phyloP scores from a whole-genome alignment of 2,797 vertebrate genomes.

The Poeciliopsis infans region DNA sequence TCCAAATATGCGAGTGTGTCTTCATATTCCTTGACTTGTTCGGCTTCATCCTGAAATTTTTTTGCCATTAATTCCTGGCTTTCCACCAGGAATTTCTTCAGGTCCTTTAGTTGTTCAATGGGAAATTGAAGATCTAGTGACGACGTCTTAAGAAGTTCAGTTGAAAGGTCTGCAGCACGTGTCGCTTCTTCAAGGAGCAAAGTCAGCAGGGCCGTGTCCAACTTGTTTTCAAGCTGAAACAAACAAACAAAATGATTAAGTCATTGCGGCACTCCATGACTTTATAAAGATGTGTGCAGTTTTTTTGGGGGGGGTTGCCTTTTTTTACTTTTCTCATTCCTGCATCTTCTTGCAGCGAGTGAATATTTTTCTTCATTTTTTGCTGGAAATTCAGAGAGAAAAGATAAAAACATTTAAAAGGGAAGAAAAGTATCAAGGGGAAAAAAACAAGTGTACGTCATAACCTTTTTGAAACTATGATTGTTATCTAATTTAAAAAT shows the following conservation, averaged over 20 bases:
- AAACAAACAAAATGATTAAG: neutral
- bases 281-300: neutral
- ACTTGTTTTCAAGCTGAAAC: neutral
- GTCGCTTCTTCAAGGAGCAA: neutral
- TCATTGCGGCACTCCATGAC: neutral
- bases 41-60: neutral
- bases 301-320: too few species aligned
- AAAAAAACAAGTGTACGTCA: neutral
- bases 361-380: slow-evolving; percentile 6
- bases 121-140: neutral
- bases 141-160: neutral
- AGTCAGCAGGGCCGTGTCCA: neutral
- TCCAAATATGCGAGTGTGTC: neutral
- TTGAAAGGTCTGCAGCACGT: too few species aligned
- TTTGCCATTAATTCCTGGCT: neutral
- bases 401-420: neutral
- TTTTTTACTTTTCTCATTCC: neutral
- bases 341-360: slow-evolving; percentile 5
- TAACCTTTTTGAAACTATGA: neutral
- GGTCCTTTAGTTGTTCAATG: neutral
- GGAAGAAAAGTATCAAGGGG: neutral
- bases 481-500: neutral
- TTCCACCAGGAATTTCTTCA: neutral
- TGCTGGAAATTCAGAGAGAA: neutral
- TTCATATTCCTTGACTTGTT: neutral